These are phyloP conservation scores for Lepidonotus clava DNA, from an alignment of 2,888 invertebrate genomes.

Conservation along the genomic window DNA sequence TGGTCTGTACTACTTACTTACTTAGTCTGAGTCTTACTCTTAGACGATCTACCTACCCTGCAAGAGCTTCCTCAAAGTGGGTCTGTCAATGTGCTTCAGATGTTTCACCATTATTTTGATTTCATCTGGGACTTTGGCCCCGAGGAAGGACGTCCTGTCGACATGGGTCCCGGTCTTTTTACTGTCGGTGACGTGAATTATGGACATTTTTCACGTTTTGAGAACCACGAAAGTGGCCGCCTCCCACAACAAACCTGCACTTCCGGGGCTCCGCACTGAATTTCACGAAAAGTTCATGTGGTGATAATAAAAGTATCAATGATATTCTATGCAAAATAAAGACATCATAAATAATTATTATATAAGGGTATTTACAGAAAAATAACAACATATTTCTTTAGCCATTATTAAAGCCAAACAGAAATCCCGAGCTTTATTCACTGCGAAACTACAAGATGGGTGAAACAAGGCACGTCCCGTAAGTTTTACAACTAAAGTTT, in stretches of 20 bases:
- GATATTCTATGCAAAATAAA: not conserved
- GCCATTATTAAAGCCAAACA: no score
- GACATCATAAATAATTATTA: not conserved
- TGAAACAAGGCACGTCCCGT: slow-evolving; percentile 16
- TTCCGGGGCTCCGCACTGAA: slow-evolving; percentile 33
- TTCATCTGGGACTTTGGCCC: slow-evolving; percentile 72
- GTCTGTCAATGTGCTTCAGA: slow-evolving; percentile 71
- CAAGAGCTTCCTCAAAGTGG: slow-evolving; percentile 71
- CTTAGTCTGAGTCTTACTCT: no score
- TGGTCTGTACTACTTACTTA: no score
- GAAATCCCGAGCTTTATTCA: not conserved
- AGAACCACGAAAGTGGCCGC: not conserved
- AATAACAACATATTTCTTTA: not conserved
- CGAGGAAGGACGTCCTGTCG: slow-evolving; percentile 75
- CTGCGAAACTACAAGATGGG: slow-evolving; percentile 43
- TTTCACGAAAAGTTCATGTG: not conserved
- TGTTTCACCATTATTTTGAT: slow-evolving; percentile 73
- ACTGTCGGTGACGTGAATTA: slow-evolving; percentile 52
- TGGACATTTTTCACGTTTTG: slow-evolving; percentile 26
- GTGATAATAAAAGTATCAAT: not conserved
- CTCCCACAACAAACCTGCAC: not conserved
- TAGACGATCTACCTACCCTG: slow-evolving; percentile 71
- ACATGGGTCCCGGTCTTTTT: slow-evolving; percentile 58
- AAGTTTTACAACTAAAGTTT: no score
- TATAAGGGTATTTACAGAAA: not conserved